A percentile compares a stretch with the other conserved stretches of the same genome.
Conservation (phyloP, 1,140 invertebrate genomes). For the Drosophila nikananu region DNA sequence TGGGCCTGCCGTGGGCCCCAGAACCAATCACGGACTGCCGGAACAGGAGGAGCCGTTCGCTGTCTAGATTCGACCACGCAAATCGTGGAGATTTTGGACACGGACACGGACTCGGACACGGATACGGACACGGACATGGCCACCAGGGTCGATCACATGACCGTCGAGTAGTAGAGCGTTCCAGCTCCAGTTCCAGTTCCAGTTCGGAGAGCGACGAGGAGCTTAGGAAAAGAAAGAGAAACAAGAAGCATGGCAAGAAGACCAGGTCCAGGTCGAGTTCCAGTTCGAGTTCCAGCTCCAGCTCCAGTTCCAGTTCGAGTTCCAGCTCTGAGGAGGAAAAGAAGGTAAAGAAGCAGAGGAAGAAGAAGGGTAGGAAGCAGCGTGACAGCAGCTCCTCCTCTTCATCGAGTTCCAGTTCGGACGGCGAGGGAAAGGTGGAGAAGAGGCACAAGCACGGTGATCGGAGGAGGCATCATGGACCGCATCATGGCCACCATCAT, state of each 20-base stretch:
- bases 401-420: conserved; percentile 30
- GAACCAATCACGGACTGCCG: conserved; percentile 36
- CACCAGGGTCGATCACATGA: conserved; percentile 47
- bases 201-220: conserved; percentile 13
- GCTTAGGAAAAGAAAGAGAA: background rate
- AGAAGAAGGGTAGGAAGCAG: conserved; percentile 12
- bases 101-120: conserved; percentile 26
- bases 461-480: background rate
- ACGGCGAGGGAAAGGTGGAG: conserved; percentile 17
- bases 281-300: conserved; percentile 35
- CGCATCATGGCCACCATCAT: background rate
- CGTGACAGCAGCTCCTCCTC: conserved; percentile 9
- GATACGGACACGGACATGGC: conserved; percentile 65
- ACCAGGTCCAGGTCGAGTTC: conserved; percentile 34
- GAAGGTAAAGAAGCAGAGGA: background rate
- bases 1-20: conserved; percentile 65
- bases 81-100: conserved; percentile 41
- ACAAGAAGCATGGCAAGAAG: conserved; percentile 1
- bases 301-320: conserved; percentile 13
- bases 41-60: conserved; percentile 31
- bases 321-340: conserved; percentile 14
- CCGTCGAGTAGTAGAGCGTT: conserved; percentile 52
- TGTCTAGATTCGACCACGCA: conserved; percentile 32
- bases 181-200: conserved; percentile 39
- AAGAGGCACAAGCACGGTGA: conserved; percentile 5